Base-by-base conservation (phyloP, 1,140 invertebrate genomes). In the Elymnias hypermnestra region DNA sequence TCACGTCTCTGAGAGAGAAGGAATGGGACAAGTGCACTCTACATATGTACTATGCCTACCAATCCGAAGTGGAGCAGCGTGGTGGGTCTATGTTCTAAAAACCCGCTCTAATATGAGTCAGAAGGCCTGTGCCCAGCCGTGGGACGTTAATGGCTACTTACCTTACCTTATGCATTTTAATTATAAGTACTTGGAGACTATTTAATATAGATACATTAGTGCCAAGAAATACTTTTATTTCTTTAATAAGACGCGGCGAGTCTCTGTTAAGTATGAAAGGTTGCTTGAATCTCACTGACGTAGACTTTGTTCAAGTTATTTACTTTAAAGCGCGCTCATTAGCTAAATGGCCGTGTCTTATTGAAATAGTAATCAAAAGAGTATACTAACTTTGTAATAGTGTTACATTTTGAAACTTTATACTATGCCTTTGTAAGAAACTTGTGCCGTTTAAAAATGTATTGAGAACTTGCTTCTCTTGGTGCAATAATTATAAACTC, bases 321-420 rank as follows among this genome's bases (percentile, higher is more conserved):
- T 73, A 73, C 67, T 79, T 74, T 70, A 62, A 56, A 74, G 67
- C 54, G 57, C 57, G 66, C 69, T 75, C 75, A 77, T 79, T 79
- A 77, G 64, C 65, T 73, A 79, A 76, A 76, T 75, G 64, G 71
- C 71, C 64, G 63, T 71, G 59, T 62, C 59, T 67, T 73, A 72
- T 74, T 74, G 59, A 69, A 74, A 63, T 51, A 65, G 62, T 66
- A 66, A 71, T 69, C 63, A 74, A 67, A 73, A 63, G 56, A 52
- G 21, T n/a, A 18, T 52, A 28, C 35, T 43, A 48, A 49, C 44
- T 57, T 48, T 44, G 48, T 52, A 45, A 53, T 35, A 23, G 12
- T 9, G 28, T 12, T 40, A 36, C 22, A 22, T 40, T 48, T 35
- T 21, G 15, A 35, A 33, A 48, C 17, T 25, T 22, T 12, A 33